Evolutionary conservation across 2,888 invertebrate species (phyloP).

Genomic region (Andrena bicolor): DNA sequence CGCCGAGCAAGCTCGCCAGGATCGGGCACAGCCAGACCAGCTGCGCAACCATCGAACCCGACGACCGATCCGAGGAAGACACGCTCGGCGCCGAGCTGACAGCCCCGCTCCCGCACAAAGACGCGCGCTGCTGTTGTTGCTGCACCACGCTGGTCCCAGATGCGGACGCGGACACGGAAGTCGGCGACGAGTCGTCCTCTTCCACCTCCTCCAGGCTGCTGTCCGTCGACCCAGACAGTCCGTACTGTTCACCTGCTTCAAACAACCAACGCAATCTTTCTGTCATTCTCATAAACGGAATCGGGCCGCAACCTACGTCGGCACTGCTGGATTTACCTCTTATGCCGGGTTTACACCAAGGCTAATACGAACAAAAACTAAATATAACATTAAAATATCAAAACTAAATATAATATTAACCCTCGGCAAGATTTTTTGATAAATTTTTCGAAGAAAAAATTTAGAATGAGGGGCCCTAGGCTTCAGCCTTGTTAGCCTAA

Average conservation of each 20-base stretch:
- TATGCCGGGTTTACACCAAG: too few species aligned
- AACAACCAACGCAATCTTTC: background rate
- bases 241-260: conserved; percentile 43
- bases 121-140: conserved; percentile 64
- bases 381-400: too few species aligned
- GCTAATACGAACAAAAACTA: too few species aligned
- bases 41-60: conserved; percentile 64
- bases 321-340: too few species aligned
- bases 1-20: conserved; percentile 82
- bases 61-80: conserved; percentile 83
- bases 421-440: too few species aligned
- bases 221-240: conserved; percentile 31
- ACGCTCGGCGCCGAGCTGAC: conserved; percentile 81
- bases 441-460: too few species aligned
- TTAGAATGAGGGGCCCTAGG: too few species aligned
- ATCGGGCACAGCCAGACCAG: conserved; percentile 81
- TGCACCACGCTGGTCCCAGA: conserved; percentile 15
- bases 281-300: background rate
- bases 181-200: conserved; percentile 29
- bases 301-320: too few species aligned
- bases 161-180: conserved; percentile 8
- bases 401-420: too few species aligned
- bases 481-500: too few species aligned
- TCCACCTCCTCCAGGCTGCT: conserved; percentile 15
- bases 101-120: conserved; percentile 77